Evolutionary conservation across 2,797 vertebrate species (phyloP).

Genomic region (Ptychobarbus kaznakovi): DNA sequence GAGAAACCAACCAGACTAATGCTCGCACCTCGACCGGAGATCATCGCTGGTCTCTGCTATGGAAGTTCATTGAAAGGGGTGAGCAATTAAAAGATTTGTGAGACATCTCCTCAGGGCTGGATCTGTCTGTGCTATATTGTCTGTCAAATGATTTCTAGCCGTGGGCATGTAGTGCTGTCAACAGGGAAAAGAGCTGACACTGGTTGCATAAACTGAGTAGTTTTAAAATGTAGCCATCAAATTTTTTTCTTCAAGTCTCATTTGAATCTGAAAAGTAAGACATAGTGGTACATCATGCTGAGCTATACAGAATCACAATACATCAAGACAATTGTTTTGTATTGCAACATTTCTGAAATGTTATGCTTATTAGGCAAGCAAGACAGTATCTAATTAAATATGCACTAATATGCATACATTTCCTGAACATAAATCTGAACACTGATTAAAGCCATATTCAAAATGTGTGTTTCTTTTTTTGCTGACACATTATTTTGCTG

Average conservation of each 20-base stretch:
- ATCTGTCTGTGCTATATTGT: conserved; percentile 3
- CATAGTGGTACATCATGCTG: not conserved
- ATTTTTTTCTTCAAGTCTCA: not conserved
- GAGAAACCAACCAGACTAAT: not conserved
- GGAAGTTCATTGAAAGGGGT: not conserved
- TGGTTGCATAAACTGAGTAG: not conserved
- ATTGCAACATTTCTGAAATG: not conserved
- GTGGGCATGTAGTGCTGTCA: not conserved
- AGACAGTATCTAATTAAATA: not conserved
- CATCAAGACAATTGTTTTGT: not conserved
- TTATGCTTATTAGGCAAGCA: not conserved
- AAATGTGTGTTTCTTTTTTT: not conserved
- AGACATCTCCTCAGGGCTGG: not conserved
- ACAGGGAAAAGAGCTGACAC: not conserved
- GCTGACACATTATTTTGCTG: too few species aligned
- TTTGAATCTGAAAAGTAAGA: not conserved
- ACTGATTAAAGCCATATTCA: not conserved
- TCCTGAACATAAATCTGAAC: not conserved
- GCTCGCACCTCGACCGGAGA: not conserved
- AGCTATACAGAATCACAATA: not conserved
- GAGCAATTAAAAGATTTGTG: not conserved
- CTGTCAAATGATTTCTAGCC: not conserved
- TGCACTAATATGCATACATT: not conserved
- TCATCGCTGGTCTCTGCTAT: not conserved
- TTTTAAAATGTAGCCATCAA: not conserved